Evolutionary conservation across 1,140 invertebrate species (phyloP), one percentile per base, ranked within the genome.

Genomic region (Ceratoteleas bidentatus): DNA sequence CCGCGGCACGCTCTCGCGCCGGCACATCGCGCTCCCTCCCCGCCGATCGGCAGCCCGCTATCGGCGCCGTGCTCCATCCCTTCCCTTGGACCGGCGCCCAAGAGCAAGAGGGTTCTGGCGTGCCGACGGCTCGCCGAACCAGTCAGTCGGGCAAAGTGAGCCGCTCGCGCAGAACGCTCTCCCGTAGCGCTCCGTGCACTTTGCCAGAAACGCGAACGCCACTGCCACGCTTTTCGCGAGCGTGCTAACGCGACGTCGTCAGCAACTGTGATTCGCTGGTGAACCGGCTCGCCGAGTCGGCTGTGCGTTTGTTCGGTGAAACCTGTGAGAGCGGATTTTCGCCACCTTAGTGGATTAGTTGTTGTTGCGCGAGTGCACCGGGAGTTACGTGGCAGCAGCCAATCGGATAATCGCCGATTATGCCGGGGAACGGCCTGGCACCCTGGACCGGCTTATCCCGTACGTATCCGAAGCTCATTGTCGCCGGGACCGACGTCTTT

Each of bases 31-130:
- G 47, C 68, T 69, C 73, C 76, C 76, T 68, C 62, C 69, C 68
- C 49, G 53, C 38, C 68, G 52, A 78, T 72, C 75, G 74, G 70
- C 69, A 72, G 69, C 68, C 60, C 65, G 72, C 85, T 86, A 85
- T 85, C 86, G 86, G 86, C 84, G 84, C 54, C 58, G 61, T 73
- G 40, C 73, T 70, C 58, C 82, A 73, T 79, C 81, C 64, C 81
- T 84, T 66, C 83, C 69, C 75, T 68, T 57, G 77, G 76, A 81
- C 60, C 84, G 54, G 72, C 81, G 73, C 57, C 69, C 57, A 81
- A 81, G 69, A 73, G 77, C 64, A 74, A 74, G 77, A 81, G 77
- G 64, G 69, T 74, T 69, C 65, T 64, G 64, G 70, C 77, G 70
- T 81, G 58, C 73, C 65, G 65, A 70, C 82, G 64, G 70, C 65